Base-by-base conservation (phyloP, 2,888 invertebrate genomes). In the Cataglyphis cursor region DNA sequence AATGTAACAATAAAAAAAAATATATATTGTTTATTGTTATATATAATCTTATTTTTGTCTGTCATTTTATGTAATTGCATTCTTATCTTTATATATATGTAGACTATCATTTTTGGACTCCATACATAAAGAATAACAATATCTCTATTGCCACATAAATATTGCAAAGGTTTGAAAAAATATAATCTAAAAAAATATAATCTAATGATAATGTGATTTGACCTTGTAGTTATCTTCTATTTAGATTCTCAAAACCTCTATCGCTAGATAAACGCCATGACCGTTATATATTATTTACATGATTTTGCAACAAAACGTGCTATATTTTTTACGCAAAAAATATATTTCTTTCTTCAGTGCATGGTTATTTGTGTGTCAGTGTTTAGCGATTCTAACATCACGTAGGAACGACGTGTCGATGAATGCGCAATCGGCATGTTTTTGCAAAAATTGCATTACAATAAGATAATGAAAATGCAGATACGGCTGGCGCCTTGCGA, bases 401-500 rank as follows among this genome's bases (percentile, higher is more conserved):
- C 38, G 28, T 41, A 54, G 21, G 31, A 18, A 24, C 24, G n/a
- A 3, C 15, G 15, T n/a, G 10, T 54, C 66, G 18, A 35, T 35
- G 35, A 35, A 8, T 72, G 38, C 35, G 35, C 28, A 66, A 65
- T 65, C 54, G 31, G 28, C 38, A 10, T 66, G 38, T 44, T 66
- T 31, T 66, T 44, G 31, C 57, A 80, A 31, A 70, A 44, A 41
- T 21, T 3, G 21, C 12, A 59, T 70, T 70, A 70, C 28, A 70
- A 72, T 72, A 80, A 70, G 72, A 54, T 48, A 72, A 80, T 48
- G 41, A 44, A 59, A 80, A 54, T 57, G 24, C n/a, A n/a, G 54
- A 76, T 28, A 76, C 38, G 48, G 54, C 38, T 21, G 75, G 54
- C 35, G 38, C 38, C 66, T 76, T 57, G 76, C 41, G 54, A 15